phyloP scores from a whole-genome alignment of 2,888 invertebrate species.

The Pyrochroa serraticornis region DNA sequence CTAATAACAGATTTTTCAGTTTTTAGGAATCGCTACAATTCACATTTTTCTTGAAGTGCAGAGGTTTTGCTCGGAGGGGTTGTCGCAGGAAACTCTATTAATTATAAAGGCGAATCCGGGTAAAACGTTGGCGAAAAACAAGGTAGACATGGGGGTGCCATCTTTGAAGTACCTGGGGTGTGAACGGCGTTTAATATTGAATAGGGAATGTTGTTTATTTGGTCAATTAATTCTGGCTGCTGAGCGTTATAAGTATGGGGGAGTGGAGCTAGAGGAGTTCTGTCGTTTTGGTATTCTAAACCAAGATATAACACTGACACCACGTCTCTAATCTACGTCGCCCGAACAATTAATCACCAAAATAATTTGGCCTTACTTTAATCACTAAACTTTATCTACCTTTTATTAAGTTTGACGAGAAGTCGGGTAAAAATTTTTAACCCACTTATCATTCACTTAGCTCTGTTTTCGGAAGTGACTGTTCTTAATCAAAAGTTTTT shows the following conservation, averaged over 20 bases:
- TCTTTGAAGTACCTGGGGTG: background rate
- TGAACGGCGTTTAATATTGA: conserved; percentile 24
- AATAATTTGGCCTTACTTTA: conserved; percentile 25
- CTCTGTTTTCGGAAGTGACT: background rate
- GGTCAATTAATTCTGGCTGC: conserved; percentile 27
- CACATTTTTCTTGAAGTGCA: too few relatives aligned
- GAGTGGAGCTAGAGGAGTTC: conserved; percentile 19
- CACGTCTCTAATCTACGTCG: conserved; percentile 23
- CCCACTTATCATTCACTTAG: conserved; percentile 19
- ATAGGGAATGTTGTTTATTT: conserved; percentile 26
- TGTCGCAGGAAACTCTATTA: background rate
- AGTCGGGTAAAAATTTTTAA: conserved; percentile 13
- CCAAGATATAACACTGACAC: conserved; percentile 26
- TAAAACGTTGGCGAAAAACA: background rate
- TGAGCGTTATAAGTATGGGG: conserved; percentile 20
- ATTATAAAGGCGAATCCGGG: background rate
- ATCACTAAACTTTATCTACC: conserved; percentile 23
- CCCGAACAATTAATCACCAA: conserved; percentile 26
- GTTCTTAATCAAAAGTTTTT: conserved; percentile 24
- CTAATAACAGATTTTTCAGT: too few relatives aligned
- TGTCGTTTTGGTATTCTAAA: conserved; percentile 24
- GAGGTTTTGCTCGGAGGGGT: background rate
- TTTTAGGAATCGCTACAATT: too few relatives aligned
- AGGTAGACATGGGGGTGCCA: background rate
- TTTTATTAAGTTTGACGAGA: conserved; percentile 15